Evolutionary conservation across 1,140 invertebrate species (phyloP).

Genomic region (Agrypnia vestita): DNA sequence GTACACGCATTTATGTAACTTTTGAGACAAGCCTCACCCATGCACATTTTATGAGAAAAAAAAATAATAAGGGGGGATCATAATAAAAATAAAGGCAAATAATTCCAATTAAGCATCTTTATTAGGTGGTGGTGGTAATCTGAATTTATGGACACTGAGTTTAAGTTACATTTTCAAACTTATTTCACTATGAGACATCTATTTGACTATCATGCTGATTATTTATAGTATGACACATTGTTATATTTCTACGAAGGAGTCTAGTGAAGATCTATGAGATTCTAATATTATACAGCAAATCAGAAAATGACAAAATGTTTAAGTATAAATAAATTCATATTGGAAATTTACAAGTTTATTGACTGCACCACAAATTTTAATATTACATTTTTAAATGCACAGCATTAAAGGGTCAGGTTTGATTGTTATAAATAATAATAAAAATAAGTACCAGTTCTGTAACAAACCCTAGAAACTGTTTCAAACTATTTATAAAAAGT

Average conservation of each 20-base stretch:
- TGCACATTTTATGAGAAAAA: too few species aligned
- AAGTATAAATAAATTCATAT: slow-evolving; percentile 16
- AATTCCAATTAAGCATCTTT: slow-evolving; percentile 34
- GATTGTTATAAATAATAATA: background rate
- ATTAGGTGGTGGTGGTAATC: slow-evolving; percentile 28
- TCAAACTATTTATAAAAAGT: too few species aligned
- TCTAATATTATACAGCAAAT: slow-evolving; percentile 19
- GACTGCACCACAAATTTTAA: slow-evolving; percentile 2
- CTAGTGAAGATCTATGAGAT: slow-evolving; percentile 1
- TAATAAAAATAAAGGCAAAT: background rate
- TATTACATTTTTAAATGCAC: slow-evolving; percentile 7
- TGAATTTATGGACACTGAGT: slow-evolving; percentile 14
- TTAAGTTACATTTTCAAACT: slow-evolving; percentile 29
- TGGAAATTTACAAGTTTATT: slow-evolving; percentile 3
- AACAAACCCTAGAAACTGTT: background rate
- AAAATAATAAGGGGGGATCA: background rate
- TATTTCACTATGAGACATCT: background rate
- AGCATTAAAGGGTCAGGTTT: background rate
- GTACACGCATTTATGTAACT: too few species aligned
- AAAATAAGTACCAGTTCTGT: slow-evolving; percentile 14
- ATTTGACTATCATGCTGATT: slow-evolving; percentile 34
- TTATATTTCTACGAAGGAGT: slow-evolving; percentile 22
- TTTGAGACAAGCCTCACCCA: too few species aligned
- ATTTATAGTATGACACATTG: slow-evolving; percentile 14
- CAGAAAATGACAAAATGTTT: slow-evolving; percentile 11